These are phyloP conservation scores for Tichodroma muraria DNA, from an alignment of 2,113 vertebrate genomes.

Conservation along the genomic window DNA sequence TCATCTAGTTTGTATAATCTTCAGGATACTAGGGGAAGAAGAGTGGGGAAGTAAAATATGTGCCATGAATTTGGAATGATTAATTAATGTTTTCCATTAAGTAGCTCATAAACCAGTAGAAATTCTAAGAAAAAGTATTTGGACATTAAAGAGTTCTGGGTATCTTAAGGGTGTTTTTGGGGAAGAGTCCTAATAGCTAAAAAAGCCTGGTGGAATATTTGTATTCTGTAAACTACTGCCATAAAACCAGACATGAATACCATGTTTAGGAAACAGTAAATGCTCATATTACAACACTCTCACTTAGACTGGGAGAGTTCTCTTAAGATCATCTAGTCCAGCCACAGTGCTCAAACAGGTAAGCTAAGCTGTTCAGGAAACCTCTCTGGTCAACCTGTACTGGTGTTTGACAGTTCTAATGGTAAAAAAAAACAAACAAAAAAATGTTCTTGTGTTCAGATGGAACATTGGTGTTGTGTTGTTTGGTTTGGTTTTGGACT, in stretches of 20 bases:
- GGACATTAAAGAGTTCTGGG: neutral
- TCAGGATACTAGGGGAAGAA: neutral
- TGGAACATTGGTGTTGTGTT: neutral
- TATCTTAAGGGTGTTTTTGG: neutral
- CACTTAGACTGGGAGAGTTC: neutral
- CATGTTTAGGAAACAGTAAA: neutral
- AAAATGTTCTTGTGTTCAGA: neutral
- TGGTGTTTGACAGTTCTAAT: neutral
- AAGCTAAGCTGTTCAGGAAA: neutral
- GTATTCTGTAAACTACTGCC: neutral
- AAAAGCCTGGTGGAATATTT: neutral
- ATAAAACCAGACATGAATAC: neutral
- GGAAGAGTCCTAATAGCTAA: neutral
- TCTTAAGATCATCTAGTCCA: neutral
- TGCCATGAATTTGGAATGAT: neutral
- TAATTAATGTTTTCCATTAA: neutral
- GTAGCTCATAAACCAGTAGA: neutral
- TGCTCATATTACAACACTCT: neutral
- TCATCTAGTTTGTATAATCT: neutral
- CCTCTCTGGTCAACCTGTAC: neutral
- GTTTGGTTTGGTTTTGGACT: neutral
- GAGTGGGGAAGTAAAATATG: neutral
- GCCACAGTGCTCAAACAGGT: neutral
- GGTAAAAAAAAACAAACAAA: neutral
- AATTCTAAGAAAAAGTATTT: neutral